Evolutionary conservation across 2,113 vertebrate genomes (phyloP).

Genomic region (Phyllostomus hastatus): DNA sequence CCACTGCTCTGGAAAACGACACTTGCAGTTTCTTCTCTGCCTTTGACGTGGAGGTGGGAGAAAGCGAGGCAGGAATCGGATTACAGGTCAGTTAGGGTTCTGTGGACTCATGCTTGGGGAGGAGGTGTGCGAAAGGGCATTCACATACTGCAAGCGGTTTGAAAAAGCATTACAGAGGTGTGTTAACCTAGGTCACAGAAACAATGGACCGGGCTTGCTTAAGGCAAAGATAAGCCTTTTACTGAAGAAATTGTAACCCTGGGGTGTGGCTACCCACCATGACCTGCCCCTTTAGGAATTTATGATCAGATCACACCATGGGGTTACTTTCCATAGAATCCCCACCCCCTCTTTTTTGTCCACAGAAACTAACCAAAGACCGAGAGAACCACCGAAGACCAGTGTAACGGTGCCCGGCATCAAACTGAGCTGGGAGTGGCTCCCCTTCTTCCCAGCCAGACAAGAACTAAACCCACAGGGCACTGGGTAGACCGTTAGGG

Average conservation of each 20-base stretch:
- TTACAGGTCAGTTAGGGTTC: background rate
- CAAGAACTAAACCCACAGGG: background rate
- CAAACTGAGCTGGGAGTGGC: background rate
- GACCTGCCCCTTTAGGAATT: background rate
- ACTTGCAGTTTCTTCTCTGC: background rate
- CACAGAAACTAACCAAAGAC: background rate
- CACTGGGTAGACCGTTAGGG: too few species aligned
- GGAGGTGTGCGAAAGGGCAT: background rate
- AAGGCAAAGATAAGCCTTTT: background rate
- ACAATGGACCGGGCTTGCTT: background rate
- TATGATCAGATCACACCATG: too few species aligned
- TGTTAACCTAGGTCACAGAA: background rate
- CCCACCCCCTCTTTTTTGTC: too few species aligned
- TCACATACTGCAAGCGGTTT: background rate
- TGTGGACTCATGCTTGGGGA: background rate
- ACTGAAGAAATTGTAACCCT: background rate
- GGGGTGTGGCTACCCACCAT: background rate
- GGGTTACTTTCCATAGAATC: too few species aligned
- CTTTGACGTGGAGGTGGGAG: background rate
- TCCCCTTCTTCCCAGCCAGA: background rate
- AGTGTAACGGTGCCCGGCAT: background rate
- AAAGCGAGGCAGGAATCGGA: background rate
- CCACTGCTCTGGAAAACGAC: background rate
- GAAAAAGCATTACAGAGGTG: background rate
- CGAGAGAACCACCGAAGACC: background rate